A percentile compares a stretch with the other conserved stretches of the same genome.
Conservation (phyloP, 2,113 vertebrate species). For the Cathartes aura region DNA sequence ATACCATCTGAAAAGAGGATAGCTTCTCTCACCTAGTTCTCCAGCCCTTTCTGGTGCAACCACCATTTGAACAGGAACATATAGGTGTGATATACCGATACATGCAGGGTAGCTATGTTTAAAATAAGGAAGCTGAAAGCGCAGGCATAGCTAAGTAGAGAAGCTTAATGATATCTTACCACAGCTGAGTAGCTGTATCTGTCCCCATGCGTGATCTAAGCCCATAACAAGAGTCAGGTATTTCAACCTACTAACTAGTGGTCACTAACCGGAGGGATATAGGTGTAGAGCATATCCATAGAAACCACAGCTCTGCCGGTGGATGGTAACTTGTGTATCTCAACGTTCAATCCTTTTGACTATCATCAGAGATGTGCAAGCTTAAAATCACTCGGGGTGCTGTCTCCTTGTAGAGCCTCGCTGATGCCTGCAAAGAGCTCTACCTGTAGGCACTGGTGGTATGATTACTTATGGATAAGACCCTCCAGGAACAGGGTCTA, state of each 20-base stretch:
- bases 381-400: not conserved
- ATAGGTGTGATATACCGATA: accelerated
- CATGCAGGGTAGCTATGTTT: not conserved
- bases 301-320: not conserved
- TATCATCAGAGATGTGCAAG: not conserved
- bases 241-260: not conserved
- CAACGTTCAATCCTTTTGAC: not conserved
- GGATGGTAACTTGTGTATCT: not conserved
- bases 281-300: accelerated
- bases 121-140: not conserved
- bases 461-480: not conserved
- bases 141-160: not conserved
- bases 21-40: not conserved
- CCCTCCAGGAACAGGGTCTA: not conserved
- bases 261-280: not conserved
- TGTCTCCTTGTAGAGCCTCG: not conserved
- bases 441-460: not conserved
- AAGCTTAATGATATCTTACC: not conserved
- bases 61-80: not conserved
- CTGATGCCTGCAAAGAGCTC: not conserved
- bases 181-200: not conserved
- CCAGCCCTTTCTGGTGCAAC: not conserved
- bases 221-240: not conserved
- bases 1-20: not conserved
- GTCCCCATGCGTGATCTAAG: not conserved